These are phyloP conservation scores for Gallinago jamesoni DNA, from an alignment of 2,113 vertebrate genomes.

Conservation along the genomic window DNA sequence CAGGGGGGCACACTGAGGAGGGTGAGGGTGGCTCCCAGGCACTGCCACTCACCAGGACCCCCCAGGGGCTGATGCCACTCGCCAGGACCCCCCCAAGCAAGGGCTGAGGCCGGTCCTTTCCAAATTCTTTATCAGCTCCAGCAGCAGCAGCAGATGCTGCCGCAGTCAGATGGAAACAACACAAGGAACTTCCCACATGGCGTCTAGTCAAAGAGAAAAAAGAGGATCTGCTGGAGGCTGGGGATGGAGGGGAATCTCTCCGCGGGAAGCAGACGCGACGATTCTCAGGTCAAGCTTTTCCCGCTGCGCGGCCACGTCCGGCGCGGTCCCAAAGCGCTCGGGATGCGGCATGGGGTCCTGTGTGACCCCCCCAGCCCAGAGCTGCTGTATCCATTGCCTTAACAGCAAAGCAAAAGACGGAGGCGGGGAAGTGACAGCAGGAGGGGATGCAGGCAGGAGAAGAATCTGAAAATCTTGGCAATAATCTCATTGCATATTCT, in stretches of 20 bases:
- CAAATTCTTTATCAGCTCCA: not conserved
- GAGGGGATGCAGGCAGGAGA: not conserved
- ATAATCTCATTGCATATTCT: not conserved
- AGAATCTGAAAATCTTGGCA: not conserved
- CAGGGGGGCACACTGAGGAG: rapidly evolving
- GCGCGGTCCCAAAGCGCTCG: rapidly evolving
- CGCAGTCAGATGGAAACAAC: slow-evolving; percentile 56
- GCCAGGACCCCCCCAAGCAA: no score
- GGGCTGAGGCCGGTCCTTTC: not conserved
- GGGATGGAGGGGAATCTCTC: not conserved
- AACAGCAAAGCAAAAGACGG: not conserved
- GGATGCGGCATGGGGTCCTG: not conserved
- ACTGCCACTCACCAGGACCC: not conserved
- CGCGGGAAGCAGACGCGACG: not conserved
- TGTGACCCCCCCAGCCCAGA: not conserved
- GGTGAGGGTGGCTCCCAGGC: not conserved
- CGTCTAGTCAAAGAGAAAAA: slow-evolving; percentile 15
- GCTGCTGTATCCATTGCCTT: rapidly evolving
- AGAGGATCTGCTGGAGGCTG: not conserved
- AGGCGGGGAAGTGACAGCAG: not conserved
- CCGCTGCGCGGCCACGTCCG: not conserved
- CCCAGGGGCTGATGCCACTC: not conserved
- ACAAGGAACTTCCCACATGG: slow-evolving; percentile 54
- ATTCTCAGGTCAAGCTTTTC: not conserved
- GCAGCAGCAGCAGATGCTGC: slow-evolving; percentile 48